Percentiles rank a stretch among this genome's conserved stretches.
These are phyloP conservation scores for human (Homo sapiens) DNA, from an alignment of 2,113 vertebrate genomes.

Conservation along the genomic window GRCh38 chr6:94086001-94086500, in stretches of 20 bases:
- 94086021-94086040: not conserved
- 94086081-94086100: not conserved
- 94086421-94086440: not conserved
- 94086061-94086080: not conserved
- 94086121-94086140: fast-evolving
- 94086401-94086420: not conserved
- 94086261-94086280: not conserved
- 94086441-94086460: not conserved
- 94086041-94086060: not conserved
- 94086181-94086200: not conserved
- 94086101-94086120: not conserved
- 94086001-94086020: not conserved
- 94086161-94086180: not conserved
- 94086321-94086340: not conserved
- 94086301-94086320: not conserved
- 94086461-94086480: not conserved
- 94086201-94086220: not conserved
- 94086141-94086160: fast-evolving
- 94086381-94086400: not conserved
- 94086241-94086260: not conserved
- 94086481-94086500: not conserved
- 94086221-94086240: not conserved
- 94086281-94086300: not conserved
- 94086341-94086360: not conserved
- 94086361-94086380: fast-evolving